phyloP scores from a whole-genome alignment of 2,113 vertebrate genomes.

The Coptodon rendalli region DNA sequence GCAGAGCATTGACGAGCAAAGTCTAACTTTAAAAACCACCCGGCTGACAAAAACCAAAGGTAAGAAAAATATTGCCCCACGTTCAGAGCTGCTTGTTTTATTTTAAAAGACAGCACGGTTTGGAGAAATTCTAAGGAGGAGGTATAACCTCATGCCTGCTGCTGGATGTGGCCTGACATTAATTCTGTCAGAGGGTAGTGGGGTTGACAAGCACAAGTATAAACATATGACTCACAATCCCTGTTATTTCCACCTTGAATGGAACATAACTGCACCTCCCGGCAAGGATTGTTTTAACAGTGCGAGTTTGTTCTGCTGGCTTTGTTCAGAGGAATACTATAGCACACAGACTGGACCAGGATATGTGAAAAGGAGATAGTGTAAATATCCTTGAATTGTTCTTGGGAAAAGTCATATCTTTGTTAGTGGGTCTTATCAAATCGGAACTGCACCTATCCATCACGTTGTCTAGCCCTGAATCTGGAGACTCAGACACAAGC shows the following conservation, averaged over 20 bases:
- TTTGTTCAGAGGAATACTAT: conserved; percentile 9
- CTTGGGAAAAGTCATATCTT: conserved; percentile 4
- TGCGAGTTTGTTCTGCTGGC: not conserved
- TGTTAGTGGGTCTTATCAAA: not conserved
- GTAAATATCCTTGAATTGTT: conserved; percentile 70
- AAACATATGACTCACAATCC: conserved; percentile 61
- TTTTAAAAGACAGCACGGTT: not conserved
- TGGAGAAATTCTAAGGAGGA: not conserved
- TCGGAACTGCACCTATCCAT: not conserved
- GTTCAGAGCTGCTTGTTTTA: not conserved
- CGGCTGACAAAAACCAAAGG: not conserved
- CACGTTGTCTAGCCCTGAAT: not conserved
- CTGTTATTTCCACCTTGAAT: conserved; percentile 61
- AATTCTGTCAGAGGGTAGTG: conserved; percentile 45
- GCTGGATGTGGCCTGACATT: conserved; percentile 39
- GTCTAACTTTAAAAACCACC: not conserved
- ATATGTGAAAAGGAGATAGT: conserved; percentile 3
- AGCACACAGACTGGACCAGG: not conserved
- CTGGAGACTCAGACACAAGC: not conserved
- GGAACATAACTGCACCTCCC: conserved; percentile 42
- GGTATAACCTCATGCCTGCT: not conserved
- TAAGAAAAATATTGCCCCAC: not conserved
- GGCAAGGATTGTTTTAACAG: conserved; percentile 44
- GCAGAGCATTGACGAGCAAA: not conserved
- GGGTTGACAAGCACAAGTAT: conserved; percentile 50